These are phyloP conservation scores for Hirtodrosophila trivittata DNA, from an alignment of 2,888 invertebrate species.

Conservation along the genomic window DNA sequence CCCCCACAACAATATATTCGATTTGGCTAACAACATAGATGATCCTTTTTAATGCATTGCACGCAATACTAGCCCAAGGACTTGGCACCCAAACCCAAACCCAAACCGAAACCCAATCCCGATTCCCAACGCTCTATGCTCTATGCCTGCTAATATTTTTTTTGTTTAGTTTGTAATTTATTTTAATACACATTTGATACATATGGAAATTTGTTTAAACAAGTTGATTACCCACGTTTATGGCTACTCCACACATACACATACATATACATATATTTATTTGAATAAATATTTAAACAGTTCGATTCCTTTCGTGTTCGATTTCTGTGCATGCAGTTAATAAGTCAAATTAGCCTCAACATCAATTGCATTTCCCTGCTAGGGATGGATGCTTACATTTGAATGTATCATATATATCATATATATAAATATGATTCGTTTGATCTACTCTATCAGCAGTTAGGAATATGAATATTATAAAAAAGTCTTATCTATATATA, in stretches of 20 bases:
- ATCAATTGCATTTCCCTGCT: conserved; percentile 3
- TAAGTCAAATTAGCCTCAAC: conserved; percentile 21
- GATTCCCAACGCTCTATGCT: conserved; percentile 7
- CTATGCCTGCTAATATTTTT: conserved; percentile 1
- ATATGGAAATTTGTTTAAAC: conserved; percentile 20
- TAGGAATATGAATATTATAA: too few relatives aligned
- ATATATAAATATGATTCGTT: too few relatives aligned
- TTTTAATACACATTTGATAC: conserved; percentile 35
- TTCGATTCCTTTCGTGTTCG: conserved; percentile 6
- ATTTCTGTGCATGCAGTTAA: conserved; percentile 48
- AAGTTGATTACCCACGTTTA: conserved; percentile 35
- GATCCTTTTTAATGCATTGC: too few relatives aligned
- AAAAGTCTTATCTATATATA: too few relatives aligned
- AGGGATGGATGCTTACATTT: conserved; percentile 18
- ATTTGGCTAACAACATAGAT: too few relatives aligned
- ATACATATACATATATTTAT: conserved; percentile 43
- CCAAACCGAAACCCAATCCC: background rate
- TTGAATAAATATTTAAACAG: conserved; percentile 61
- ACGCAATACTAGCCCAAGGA: too few relatives aligned
- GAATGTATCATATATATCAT: too few relatives aligned
- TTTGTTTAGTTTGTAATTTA: conserved; percentile 54
- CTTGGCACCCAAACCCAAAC: conserved; percentile 1
- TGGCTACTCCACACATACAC: conserved; percentile 16
- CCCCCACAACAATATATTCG: too few relatives aligned
- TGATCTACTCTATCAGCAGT: too few relatives aligned